Conservation (phyloP, 2,113 vertebrate genomes). For the Equus quagga region DNA sequence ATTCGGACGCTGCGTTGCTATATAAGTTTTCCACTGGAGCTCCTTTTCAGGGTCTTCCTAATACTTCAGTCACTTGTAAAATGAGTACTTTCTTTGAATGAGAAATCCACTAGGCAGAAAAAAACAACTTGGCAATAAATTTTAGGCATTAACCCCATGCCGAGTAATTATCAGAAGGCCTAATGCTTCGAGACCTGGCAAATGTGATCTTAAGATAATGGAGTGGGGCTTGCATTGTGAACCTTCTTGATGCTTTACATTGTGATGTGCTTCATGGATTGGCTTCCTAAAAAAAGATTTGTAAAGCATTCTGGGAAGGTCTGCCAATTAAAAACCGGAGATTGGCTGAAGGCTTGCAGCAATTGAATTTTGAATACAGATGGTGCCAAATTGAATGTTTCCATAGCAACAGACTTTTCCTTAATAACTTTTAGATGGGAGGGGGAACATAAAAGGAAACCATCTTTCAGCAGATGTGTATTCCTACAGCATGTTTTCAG, state of each 20-base stretch:
- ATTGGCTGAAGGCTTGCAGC: slow-evolving; percentile 77
- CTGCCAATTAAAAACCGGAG: slow-evolving; percentile 78
- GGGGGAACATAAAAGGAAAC: slow-evolving; percentile 70
- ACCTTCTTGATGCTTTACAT: slow-evolving; percentile 56
- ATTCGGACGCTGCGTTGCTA: not conserved
- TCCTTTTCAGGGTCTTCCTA: slow-evolving; percentile 2
- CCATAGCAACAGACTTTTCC: slow-evolving; percentile 77
- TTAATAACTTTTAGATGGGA: slow-evolving; percentile 78
- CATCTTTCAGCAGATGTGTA: slow-evolving; percentile 69
- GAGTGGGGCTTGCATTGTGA: slow-evolving; percentile 61
- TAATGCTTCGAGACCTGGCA: slow-evolving; percentile 49
- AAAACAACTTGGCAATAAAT: slow-evolving; percentile 71
- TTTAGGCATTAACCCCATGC: slow-evolving; percentile 51
- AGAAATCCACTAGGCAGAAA: slow-evolving; percentile 41
- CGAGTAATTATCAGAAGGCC: slow-evolving; percentile 68
- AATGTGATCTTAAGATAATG: slow-evolving; percentile 70
- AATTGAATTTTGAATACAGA: slow-evolving; percentile 77
- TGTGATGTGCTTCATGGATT: slow-evolving; percentile 61
- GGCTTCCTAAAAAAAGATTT: slow-evolving; percentile 50
- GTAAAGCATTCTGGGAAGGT: slow-evolving; percentile 77
- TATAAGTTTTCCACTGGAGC: not conserved
- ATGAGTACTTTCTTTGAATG: slow-evolving; percentile 54
- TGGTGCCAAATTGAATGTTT: slow-evolving; percentile 77
- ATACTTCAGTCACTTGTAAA: slow-evolving; percentile 48
- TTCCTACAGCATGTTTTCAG: slow-evolving; percentile 60